phyloP scores from a whole-genome alignment of 2,113 vertebrate species.

The Muscicapa adusta region DNA sequence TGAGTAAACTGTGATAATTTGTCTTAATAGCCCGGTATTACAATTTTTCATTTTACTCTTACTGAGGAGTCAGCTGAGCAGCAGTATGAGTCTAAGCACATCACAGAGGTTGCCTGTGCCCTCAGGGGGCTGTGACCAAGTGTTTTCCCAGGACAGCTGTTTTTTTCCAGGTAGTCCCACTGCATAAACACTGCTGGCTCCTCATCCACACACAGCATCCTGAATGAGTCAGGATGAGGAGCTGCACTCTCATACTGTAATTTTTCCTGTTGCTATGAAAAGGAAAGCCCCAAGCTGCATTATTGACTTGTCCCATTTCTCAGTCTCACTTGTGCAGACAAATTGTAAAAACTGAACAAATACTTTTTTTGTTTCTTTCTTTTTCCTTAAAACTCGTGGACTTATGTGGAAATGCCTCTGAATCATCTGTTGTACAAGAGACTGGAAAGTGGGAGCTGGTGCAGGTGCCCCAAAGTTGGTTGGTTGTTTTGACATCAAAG shows the following conservation, averaged over 20 bases:
- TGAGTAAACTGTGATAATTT: conserved; percentile 23
- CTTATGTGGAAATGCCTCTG: not conserved
- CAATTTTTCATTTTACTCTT: not conserved
- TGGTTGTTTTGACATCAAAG: not conserved
- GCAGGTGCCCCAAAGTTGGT: not conserved
- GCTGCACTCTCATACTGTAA: accelerated
- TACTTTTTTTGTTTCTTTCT: not conserved
- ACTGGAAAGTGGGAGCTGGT: not conserved
- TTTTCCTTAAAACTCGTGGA: not conserved
- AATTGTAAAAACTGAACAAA: not conserved
- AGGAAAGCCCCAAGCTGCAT: not conserved
- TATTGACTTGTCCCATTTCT: not conserved
- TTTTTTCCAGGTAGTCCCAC: not conserved
- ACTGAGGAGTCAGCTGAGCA: not conserved
- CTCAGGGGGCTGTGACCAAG: not conserved
- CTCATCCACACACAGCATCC: not conserved
- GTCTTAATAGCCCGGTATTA: not conserved
- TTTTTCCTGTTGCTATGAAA: not conserved
- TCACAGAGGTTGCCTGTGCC: not conserved
- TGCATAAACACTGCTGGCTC: not conserved
- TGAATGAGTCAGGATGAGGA: not conserved
- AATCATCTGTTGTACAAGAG: not conserved
- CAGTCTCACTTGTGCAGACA: not conserved
- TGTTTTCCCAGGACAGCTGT: not conserved
- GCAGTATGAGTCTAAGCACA: not conserved